Evolutionary conservation across 2,888 invertebrate genomes (phyloP).

Genomic region (Amphipoea oculea): DNA sequence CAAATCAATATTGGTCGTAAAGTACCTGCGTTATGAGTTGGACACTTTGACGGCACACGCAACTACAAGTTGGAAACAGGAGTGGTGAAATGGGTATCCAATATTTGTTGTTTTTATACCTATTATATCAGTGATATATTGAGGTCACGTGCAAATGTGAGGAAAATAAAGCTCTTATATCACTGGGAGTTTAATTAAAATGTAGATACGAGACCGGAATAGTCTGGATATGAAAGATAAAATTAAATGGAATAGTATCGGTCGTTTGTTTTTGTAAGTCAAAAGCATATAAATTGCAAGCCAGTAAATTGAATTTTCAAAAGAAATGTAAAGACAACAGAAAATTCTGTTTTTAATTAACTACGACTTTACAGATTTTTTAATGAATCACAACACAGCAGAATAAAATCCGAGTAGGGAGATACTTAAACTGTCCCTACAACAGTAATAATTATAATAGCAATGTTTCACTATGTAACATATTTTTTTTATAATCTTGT

Average conservation of each 20-base stretch:
- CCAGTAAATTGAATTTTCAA: constrained; percentile 7
- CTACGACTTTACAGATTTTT: not conserved
- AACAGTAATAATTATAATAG: not conserved
- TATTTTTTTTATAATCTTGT: not conserved
- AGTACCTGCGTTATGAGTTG: constrained; percentile 82
- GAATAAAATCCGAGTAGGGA: not conserved
- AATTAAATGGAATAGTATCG: constrained; percentile 20
- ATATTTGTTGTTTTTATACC: constrained; percentile 64
- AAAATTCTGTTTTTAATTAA: constrained; percentile 8
- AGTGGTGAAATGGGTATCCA: constrained; percentile 75
- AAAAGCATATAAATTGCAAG: constrained; percentile 22
- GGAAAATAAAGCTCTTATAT: not conserved
- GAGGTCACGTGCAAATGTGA: constrained; percentile 18
- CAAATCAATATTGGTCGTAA: constrained; percentile 55
- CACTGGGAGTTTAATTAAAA: constrained; percentile 42
- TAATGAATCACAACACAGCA: not conserved
- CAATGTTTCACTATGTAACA: not conserved
- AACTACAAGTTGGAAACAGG: constrained; percentile 79
- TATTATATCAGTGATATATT: not conserved
- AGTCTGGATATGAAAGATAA: constrained; percentile 24
- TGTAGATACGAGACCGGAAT: constrained; percentile 1
- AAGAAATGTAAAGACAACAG: not conserved
- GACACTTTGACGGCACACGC: constrained; percentile 84
- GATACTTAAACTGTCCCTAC: not conserved
- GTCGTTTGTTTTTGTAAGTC: constrained; percentile 27